Conservation (phyloP, 2,888 invertebrate species). For the Thymelicus lineola region DNA sequence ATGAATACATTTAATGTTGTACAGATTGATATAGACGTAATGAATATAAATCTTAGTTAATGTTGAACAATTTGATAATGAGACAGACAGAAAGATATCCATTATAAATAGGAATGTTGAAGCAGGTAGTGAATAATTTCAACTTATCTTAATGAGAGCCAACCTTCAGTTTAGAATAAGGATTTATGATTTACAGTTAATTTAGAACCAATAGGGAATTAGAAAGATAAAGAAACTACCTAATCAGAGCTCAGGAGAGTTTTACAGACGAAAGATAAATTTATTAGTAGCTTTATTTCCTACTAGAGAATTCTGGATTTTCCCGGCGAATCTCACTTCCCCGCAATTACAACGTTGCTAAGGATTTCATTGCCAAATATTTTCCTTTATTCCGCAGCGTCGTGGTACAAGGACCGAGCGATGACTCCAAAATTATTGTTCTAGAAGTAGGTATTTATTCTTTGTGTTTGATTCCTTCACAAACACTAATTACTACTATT, state of each 20-base stretch:
- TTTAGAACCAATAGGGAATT: conserved; percentile 31
- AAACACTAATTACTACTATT: no score
- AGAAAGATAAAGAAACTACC: conserved; percentile 27
- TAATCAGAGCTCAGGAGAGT: conserved; percentile 33
- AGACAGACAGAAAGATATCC: conserved; percentile 21
- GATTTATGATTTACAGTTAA: conserved; percentile 29
- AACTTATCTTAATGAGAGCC: conserved; percentile 3
- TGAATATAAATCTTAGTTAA: not conserved
- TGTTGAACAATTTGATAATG: conserved; percentile 14
- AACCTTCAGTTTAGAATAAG: conserved; percentile 24
- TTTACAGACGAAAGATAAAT: conserved; percentile 42
- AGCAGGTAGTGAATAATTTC: conserved; percentile 21
- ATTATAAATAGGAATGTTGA: conserved; percentile 19
- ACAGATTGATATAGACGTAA: not conserved
- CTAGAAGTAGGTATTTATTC: no score
- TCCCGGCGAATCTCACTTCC: conserved; percentile 44
- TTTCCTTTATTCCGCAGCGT: conserved; percentile 68
- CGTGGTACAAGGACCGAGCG: conserved; percentile 47
- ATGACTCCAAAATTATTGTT: no score
- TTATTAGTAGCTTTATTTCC: conserved; percentile 46
- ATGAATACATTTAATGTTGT: no score
- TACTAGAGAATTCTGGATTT: conserved; percentile 46
- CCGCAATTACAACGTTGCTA: conserved; percentile 72
- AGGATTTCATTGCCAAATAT: conserved; percentile 82
- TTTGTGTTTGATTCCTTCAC: no score